Evolutionary conservation across 2,888 invertebrate genomes (phyloP).

Genomic region (Callimorpha dominula): DNA sequence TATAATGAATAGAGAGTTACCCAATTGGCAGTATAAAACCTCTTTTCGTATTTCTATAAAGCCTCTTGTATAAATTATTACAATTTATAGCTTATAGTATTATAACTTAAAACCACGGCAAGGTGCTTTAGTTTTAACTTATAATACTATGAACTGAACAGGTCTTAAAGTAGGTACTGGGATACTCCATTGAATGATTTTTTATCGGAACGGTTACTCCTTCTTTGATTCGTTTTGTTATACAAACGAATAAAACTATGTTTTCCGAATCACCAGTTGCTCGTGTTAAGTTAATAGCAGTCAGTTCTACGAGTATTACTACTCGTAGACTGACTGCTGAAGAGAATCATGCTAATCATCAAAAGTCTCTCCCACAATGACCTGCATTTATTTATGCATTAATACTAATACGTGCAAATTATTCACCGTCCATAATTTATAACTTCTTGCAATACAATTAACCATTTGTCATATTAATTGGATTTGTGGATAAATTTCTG

Average conservation of each 20-base stretch:
- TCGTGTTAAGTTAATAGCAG: not conserved
- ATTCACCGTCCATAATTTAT: constrained; percentile 31
- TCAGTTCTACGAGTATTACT: not conserved
- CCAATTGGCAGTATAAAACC: too few relatives aligned
- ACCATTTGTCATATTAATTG: constrained; percentile 22
- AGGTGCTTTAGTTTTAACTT: too few relatives aligned
- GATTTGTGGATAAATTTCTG: not conserved
- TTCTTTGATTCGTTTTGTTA: not conserved
- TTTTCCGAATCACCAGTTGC: not conserved
- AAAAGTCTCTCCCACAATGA: constrained; percentile 17
- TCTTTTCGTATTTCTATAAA: too few relatives aligned
- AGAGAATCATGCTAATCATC: not conserved
- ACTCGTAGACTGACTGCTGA: too few relatives aligned
- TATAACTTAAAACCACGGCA: too few relatives aligned
- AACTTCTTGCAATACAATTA: constrained; percentile 33
- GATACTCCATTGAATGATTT: too few relatives aligned
- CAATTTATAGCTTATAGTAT: too few relatives aligned
- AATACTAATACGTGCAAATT: constrained; percentile 29
- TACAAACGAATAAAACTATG: too few relatives aligned
- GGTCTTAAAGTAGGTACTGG: too few relatives aligned
- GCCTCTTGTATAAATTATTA: too few relatives aligned
- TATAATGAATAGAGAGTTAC: too few relatives aligned
- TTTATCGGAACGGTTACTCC: not conserved
- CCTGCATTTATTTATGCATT: constrained; percentile 31
- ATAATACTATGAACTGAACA: too few relatives aligned